phyloP scores from a whole-genome alignment of 2,888 invertebrate species.

The Calliopum simillimum region DNA sequence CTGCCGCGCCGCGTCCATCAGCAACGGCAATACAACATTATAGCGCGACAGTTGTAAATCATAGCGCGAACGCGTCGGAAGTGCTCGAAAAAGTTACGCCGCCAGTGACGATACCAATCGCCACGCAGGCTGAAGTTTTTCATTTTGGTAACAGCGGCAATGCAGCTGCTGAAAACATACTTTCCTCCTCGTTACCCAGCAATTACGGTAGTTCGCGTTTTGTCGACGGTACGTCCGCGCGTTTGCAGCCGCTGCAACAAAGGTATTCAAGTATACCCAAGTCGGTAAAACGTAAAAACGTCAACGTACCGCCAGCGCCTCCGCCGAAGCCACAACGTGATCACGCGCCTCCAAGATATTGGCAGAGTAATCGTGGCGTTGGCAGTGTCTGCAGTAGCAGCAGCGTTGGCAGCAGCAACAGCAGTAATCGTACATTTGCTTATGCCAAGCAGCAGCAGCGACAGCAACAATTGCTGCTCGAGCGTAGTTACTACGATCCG shows the following conservation, averaged over 20 bases:
- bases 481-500: conserved; percentile 49
- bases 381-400: neutral
- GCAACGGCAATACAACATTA: conserved; percentile 36
- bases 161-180: conserved; percentile 9
- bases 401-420: conserved; percentile 5
- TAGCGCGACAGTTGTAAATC: conserved; percentile 11
- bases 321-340: conserved; percentile 49
- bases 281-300: conserved; percentile 22
- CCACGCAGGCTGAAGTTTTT: neutral
- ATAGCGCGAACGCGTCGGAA: neutral
- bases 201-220: conserved; percentile 45
- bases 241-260: conserved; percentile 37
- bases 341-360: neutral
- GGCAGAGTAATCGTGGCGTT: neutral
- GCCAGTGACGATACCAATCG: conserved; percentile 43
- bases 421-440: neutral
- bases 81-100: conserved; percentile 21
- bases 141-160: neutral
- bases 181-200: conserved; percentile 47
- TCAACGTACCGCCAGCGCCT: conserved; percentile 45
- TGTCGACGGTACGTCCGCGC: neutral
- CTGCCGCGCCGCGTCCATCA: conserved; percentile 46
- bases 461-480: conserved; percentile 18
- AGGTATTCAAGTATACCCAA: conserved; percentile 34
- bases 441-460: neutral